These are phyloP conservation scores for Eonycteris spelaea DNA, from an alignment of 2,113 vertebrate species.

Conservation along the genomic window DNA sequence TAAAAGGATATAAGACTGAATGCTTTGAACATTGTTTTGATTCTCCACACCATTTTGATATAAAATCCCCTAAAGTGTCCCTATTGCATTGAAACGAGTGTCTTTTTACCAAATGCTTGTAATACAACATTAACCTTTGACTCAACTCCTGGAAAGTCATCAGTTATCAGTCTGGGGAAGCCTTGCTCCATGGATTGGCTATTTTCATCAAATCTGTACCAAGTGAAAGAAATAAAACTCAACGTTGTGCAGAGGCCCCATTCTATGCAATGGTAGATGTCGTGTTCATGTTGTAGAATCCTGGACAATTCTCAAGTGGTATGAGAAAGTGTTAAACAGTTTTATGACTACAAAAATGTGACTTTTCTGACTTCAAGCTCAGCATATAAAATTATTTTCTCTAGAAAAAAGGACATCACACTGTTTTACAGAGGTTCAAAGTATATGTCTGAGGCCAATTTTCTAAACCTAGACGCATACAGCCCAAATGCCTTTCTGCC, in stretches of 20 bases:
- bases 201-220: conserved; percentile 87
- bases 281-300: background rate
- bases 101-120: conserved; percentile 84
- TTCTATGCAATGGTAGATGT: background rate
- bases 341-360: background rate
- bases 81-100: background rate
- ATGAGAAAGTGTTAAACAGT: background rate
- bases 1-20: background rate
- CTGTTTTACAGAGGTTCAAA: background rate
- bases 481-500: background rate
- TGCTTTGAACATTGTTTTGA: background rate
- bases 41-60: background rate
- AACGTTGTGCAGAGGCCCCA: background rate
- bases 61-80: background rate
- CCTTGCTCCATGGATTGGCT: conserved; percentile 84
- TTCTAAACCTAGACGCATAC: background rate
- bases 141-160: conserved; percentile 89
- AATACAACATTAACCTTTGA: conserved; percentile 86
- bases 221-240: background rate
- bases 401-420: background rate
- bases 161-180: conserved; percentile 83
- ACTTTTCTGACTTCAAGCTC: background rate
- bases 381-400: background rate
- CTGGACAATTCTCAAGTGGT: background rate
- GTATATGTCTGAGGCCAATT: background rate